phyloP scores from a whole-genome alignment of 2,797 vertebrate genomes.

The Coreius guichenoti region DNA sequence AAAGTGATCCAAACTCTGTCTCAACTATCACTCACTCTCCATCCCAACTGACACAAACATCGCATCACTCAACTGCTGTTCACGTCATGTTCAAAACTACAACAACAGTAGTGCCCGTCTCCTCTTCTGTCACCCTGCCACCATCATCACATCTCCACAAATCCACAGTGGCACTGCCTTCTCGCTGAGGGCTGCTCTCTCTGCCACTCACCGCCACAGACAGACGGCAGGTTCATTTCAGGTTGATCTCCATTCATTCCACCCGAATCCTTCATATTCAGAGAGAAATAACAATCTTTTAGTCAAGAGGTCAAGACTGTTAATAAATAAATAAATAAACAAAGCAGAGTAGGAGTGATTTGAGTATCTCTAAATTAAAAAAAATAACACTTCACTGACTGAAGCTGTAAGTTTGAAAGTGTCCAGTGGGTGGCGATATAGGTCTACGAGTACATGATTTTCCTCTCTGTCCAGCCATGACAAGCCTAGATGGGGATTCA shows the following conservation, averaged over 20 bases:
- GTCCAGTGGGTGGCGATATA: slow-evolving; percentile 79
- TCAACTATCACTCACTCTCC: slow-evolving; percentile 61
- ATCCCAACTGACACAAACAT: slow-evolving; percentile 55
- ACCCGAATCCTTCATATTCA: not conserved
- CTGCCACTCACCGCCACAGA: slow-evolving; percentile 26
- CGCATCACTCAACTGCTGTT: slow-evolving; percentile 48
- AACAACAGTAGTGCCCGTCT: slow-evolving; percentile 27
- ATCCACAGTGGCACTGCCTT: slow-evolving; percentile 43
- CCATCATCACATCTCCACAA: slow-evolving; percentile 38
- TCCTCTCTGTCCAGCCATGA: slow-evolving; percentile 44
- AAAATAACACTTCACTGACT: not conserved
- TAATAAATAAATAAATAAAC: no score
- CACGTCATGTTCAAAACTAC: slow-evolving; percentile 51
- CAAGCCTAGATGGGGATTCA: slow-evolving; percentile 79
- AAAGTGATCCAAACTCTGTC: slow-evolving; percentile 61
- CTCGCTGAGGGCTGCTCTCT: slow-evolving; percentile 39
- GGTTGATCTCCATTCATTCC: slow-evolving; percentile 2
- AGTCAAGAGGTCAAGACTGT: not conserved
- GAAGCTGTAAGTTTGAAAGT: slow-evolving; percentile 2
- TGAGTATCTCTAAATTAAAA: not conserved
- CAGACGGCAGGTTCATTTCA: not conserved
- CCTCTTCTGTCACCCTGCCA: slow-evolving; percentile 37
- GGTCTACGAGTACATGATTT: slow-evolving; percentile 63
- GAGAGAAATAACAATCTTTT: not conserved
- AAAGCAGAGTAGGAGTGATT: not conserved